Evolutionary conservation across 1,140 invertebrate genomes (phyloP), one percentile per base, ranked within the genome.

Genomic region (Theocolax elegans): DNA sequence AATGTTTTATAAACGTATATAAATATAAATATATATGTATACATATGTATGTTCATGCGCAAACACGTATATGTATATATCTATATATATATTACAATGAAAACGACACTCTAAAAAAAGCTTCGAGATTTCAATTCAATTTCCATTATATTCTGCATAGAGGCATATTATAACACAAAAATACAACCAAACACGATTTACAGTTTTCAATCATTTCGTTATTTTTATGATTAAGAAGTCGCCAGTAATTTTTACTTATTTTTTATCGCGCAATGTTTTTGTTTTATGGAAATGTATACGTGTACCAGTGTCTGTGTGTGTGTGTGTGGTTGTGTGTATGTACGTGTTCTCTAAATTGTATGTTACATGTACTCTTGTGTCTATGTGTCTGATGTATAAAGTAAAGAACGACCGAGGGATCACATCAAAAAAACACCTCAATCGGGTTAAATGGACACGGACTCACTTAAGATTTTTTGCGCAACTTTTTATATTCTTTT

Each of bases 121-220:
- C 51, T 54, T 58, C 27, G 23, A 64, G 27, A 56, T 10, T 58
- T 64, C 25, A 29, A 64, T 81, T 78, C 59, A 80, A 80, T 81
- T 78, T 81, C 73, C 76, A 79, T 79, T 81, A 80, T 80, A 80
- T 81, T 80, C 78, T 79, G 79, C 75, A 78, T 81, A 74, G 71
- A 79, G 76, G 74, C 77, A 65, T 75, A 76, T 80, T 60, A 65
- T 66, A 66, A 81, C 59, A 81, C 78, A 79, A 73, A 78, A 77
- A 80, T 81, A 81, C 78, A 80, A 81, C 72, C 72, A 81, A 80
- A 81, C 74, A 80, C 73, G 78, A 80, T 81, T 77, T 80, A 81
- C 76, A 80, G 63, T 77, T n/a, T n/a, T 74, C 71, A 74, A 76
- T 76, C 75, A 76, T 79, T 76, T 77, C 48, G 58, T 54, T 51